Evolutionary conservation across 2,113 vertebrate genomes (phyloP).

Genomic region (Dipodomys ordii): DNA sequence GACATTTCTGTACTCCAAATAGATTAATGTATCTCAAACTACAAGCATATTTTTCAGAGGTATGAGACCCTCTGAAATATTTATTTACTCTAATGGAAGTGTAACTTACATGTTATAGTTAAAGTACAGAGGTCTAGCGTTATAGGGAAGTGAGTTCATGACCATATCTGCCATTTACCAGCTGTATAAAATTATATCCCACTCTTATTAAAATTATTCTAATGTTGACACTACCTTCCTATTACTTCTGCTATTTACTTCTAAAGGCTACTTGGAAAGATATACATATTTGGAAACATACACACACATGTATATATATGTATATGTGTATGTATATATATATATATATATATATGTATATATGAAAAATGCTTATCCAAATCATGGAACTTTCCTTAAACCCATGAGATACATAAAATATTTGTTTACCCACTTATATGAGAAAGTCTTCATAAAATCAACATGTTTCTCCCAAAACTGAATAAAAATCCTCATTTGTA

Average conservation of each 20-base stretch:
- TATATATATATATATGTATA: too few relatives aligned
- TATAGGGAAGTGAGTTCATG: neutral
- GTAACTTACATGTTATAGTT: neutral
- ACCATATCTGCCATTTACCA: neutral
- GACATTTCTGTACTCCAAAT: neutral
- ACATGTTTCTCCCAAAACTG: neutral
- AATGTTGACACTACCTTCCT: neutral
- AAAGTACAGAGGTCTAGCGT: neutral
- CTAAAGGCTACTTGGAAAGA: neutral
- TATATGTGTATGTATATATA: too few relatives aligned
- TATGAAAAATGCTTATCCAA: neutral
- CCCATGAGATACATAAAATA: neutral
- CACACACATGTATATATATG: too few relatives aligned
- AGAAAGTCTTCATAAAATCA: neutral
- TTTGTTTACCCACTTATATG: neutral
- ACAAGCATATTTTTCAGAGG: neutral
- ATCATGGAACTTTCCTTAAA: neutral
- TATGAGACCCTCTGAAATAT: constrained; percentile 49
- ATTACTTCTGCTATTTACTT: neutral
- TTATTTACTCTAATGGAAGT: constrained; percentile 29
- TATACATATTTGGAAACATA: neutral
- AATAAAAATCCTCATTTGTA: neutral
- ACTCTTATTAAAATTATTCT: neutral
- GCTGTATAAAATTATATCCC: neutral
- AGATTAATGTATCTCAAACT: neutral